A percentile compares a stretch with the other conserved stretches of the same genome.
Evolutionary conservation across 2,113 vertebrate species (phyloP).

Genomic region (Notothenia rossii): DNA sequence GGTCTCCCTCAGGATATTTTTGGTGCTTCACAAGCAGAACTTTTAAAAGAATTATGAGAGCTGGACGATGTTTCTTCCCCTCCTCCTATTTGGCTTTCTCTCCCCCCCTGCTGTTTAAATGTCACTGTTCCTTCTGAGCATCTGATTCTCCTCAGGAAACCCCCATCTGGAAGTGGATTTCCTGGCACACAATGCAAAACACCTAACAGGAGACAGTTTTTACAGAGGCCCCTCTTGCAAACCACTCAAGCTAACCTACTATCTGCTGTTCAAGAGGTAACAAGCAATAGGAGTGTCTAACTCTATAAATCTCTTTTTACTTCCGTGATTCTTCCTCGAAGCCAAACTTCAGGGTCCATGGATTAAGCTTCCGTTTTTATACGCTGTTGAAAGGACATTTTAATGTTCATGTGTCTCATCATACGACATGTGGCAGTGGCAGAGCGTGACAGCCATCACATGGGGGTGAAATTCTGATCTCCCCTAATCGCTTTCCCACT

Average conservation of each 20-base stretch:
- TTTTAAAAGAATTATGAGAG: conserved; percentile 43
- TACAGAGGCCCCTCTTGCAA: conserved; percentile 25
- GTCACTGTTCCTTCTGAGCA: conserved; percentile 21
- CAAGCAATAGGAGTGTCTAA: conserved; percentile 13
- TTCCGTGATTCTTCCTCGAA: conserved; percentile 44
- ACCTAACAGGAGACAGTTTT: conserved; percentile 11
- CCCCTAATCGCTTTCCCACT: not conserved
- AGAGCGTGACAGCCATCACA: not conserved
- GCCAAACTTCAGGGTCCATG: conserved; percentile 62
- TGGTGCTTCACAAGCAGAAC: conserved; percentile 63
- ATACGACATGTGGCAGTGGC: not conserved
- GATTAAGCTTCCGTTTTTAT: conserved; percentile 45
- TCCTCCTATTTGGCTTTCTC: conserved; percentile 4
- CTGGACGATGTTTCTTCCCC: conserved; percentile 13
- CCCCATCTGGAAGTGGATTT: conserved; percentile 51
- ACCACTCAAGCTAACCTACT: conserved; percentile 25
- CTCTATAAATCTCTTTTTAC: conserved; percentile 10
- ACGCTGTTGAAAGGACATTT: not conserved
- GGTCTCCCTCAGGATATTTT: conserved; percentile 59
- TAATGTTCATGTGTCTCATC: conserved; percentile 2
- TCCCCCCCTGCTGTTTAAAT: conserved; percentile 35
- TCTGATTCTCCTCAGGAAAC: conserved; percentile 60
- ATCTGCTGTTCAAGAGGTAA: not conserved
- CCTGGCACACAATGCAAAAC: conserved; percentile 10
- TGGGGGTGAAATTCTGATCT: not conserved